These are phyloP conservation scores for Drosophila ogumai DNA, from an alignment of 1,140 invertebrate genomes.

Conservation along the genomic window DNA sequence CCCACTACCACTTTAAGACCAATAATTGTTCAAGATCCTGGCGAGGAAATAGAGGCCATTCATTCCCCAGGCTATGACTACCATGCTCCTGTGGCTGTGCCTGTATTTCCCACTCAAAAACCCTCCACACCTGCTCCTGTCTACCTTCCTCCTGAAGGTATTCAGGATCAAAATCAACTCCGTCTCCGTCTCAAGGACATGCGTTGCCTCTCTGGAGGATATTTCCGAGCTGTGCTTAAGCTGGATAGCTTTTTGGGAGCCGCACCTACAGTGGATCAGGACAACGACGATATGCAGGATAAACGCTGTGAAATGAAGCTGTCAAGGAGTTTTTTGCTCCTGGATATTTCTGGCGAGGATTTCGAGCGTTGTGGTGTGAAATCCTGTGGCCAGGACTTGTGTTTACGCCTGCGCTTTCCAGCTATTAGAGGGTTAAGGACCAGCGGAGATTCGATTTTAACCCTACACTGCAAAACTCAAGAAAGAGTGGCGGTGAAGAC, in stretches of 20 bases:
- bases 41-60: conserved; percentile 52
- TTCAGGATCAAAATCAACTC: conserved; percentile 49
- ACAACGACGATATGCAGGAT: conserved; percentile 52
- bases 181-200: conserved; percentile 75
- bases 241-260: conserved; percentile 76
- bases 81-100: conserved; percentile 50
- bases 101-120: conserved; percentile 17
- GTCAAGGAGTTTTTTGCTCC: conserved; percentile 55
- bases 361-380: conserved; percentile 84
- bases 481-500: conserved; percentile 87
- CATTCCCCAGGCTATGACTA: conserved; percentile 66
- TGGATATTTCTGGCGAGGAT: conserved; percentile 69
- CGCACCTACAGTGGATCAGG: conserved; percentile 68
- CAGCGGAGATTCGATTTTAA: conserved; percentile 87
- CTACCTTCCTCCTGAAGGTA: conserved; percentile 55
- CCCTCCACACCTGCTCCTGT: conserved; percentile 64
- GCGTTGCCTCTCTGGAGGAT: conserved; percentile 73
- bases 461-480: conserved; percentile 88
- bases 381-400: conserved; percentile 85
- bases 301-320: conserved; percentile 73
- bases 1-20: conserved; percentile 42
- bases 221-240: conserved; percentile 73
- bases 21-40: conserved; percentile 64
- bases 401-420: conserved; percentile 88
- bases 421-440: conserved; percentile 87